A percentile compares a stretch with the other conserved stretches of the same genome.
These are phyloP conservation scores for Staurois parvus DNA, from an alignment of 2,797 vertebrate genomes.

Conservation along the genomic window DNA sequence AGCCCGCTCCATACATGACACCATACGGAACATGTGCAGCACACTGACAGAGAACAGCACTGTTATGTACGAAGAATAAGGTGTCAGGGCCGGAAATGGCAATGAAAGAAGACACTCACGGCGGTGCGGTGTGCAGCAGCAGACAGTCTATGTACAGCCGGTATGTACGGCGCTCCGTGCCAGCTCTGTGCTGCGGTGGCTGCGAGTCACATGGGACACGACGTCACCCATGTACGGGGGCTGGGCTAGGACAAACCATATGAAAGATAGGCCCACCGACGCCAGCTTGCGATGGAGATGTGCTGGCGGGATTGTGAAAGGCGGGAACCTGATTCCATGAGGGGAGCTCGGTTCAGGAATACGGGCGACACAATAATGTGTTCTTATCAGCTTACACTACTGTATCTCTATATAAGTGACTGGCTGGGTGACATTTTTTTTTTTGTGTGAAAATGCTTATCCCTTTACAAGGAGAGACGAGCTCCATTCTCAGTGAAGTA, in stretches of 20 bases:
- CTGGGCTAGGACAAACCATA: background rate
- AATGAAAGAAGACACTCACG: constrained; percentile 28
- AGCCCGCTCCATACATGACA: too few relatives aligned
- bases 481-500: too few relatives aligned
- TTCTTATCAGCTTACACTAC: too few relatives aligned
- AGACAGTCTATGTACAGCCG: background rate
- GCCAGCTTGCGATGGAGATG: background rate
- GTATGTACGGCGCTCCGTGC: background rate
- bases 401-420: too few relatives aligned
- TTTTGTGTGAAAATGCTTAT: too few relatives aligned
- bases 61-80: background rate
- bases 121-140: constrained; percentile 6
- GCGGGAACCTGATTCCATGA: too few relatives aligned
- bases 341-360: too few relatives aligned
- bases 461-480: too few relatives aligned
- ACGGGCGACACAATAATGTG: too few relatives aligned
- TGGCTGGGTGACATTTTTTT: too few relatives aligned
- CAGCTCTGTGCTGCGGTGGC: constrained; percentile 45
- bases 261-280: background rate
- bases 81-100: background rate
- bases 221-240: constrained; percentile 29
- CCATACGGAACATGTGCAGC: background rate
- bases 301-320: too few relatives aligned
- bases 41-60: background rate
- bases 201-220: constrained; percentile 9